Evolutionary conservation across 2,113 vertebrate species (phyloP), one percentile per base, ranked within the genome.

Genomic region (Pavo muticus): DNA sequence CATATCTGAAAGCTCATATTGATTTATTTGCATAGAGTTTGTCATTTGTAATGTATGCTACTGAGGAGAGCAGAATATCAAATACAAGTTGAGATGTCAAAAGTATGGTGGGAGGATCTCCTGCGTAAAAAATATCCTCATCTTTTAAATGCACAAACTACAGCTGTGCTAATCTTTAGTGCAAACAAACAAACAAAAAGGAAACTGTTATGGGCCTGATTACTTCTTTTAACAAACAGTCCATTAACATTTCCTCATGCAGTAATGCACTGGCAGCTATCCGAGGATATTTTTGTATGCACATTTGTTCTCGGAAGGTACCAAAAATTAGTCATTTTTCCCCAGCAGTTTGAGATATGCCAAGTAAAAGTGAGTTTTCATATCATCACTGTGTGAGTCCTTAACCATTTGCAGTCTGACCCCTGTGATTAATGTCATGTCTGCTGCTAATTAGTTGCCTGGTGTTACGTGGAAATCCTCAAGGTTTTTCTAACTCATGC

Each of bases 351-450:
- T 91, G 63, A 75, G 63, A 13, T 37, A 85, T 72, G 35, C n/a
- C 59, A 76, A 72, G 42, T 64, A 64, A 60, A 91, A 87, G 17
- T 50, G 11, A 48, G 37, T 42, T 84, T 86, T 73, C 2, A 0
- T 73, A 25, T 74, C 47, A 77, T 60, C 18, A 40, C 0, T 86
- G 24, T 42, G 10, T 59, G 61, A 60, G 30, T 61, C 74, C 47
- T 88, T 81, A 57, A 54, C 27, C 21, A 59, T 84, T 71, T 93
- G 14, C 24, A 60, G n/a, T 87, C 88, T 81, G n/a, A 78, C 70
- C n/a, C 14, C 42, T 77, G 7, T 76, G 32, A 23, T 88, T 63
- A 54, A 77, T 77, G 23, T 45, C 15, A 3, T 56, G 9, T 61
- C 29, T 67, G 29, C 64, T 80, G 63, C 65, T 48, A 77, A 81